A percentile compares a stretch with the other conserved stretches of the same genome.
phyloP scores from a whole-genome alignment of 2,797 vertebrate species.

The Heterohyrax brucei region DNA sequence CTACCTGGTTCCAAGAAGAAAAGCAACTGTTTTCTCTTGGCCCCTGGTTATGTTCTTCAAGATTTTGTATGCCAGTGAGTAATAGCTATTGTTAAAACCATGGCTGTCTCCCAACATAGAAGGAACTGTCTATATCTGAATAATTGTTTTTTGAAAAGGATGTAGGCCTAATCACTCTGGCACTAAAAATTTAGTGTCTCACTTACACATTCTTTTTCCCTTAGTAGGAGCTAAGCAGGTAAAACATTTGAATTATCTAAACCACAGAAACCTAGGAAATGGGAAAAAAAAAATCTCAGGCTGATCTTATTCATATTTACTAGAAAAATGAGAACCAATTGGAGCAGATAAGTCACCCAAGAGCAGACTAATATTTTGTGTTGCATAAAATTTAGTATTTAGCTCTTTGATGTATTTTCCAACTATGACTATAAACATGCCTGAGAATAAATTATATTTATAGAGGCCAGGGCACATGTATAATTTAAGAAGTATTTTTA shows the following conservation, averaged over 20 bases:
- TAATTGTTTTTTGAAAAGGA: constrained; percentile 39
- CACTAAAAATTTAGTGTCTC: constrained; percentile 32
- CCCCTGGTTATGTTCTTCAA: background rate
- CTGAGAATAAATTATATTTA: constrained; percentile 20
- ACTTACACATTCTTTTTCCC: constrained; percentile 59
- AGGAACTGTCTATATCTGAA: constrained; percentile 67
- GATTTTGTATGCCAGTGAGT: background rate
- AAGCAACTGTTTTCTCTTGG: background rate
- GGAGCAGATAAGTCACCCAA: background rate
- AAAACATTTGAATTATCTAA: constrained; percentile 2
- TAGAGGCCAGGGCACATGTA: background rate
- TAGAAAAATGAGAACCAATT: background rate
- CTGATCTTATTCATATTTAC: background rate
- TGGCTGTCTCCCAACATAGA: background rate
- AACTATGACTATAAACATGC: constrained; percentile 11
- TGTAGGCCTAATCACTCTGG: background rate
- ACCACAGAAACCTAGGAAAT: background rate
- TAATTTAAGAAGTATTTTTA: constrained; percentile 21
- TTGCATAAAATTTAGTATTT: constrained; percentile 7
- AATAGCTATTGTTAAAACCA: background rate
- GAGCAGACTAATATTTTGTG: background rate
- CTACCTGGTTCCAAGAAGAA: background rate
- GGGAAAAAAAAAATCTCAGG: background rate
- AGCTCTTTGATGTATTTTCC: constrained; percentile 26
- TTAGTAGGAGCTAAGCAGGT: constrained; percentile 36